Evolutionary conservation across 2,113 vertebrate genomes (phyloP), one percentile per base, ranked within the genome.

Genomic region (Datnioides undecimradiatus): DNA sequence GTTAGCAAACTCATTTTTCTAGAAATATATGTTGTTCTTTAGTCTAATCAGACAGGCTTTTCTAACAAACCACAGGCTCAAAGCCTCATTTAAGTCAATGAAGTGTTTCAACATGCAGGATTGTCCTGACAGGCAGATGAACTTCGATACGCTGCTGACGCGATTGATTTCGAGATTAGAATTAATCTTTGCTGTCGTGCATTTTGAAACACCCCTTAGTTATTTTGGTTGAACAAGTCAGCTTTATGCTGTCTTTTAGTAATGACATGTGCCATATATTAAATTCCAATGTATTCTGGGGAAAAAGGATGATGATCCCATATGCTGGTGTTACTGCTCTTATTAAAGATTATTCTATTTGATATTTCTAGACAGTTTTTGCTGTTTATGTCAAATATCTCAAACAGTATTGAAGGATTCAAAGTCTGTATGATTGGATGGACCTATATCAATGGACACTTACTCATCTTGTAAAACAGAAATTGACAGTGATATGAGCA

Each of bases 71-170:
- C 84, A 74, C 58, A 83, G 87, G 72, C 72, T 82, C 66, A 55
- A 51, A 23, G 36, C 76, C 83, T 90, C 48, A 29, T 75, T 34
- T 60, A 51, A 80, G 54, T 36, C 45, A 34, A 23, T 1, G 27
- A 64, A 77, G 81, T 71, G 75, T 91, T 91, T 90, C 89, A 91
- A 86, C 76, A 87, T 86, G 83, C 86, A 46, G 51, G 43, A 58
- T 55, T 75, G 45, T 63, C 38, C 70, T 33, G 40, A 65, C 45
- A 27, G 38, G 16, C 6, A 60, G 8, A 68, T 55, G n/a, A 11
- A 11, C 3, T 65, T 73, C 17, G 58, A 66, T n/a, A n/a, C 6
- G 27, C 7, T 29, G 17, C 31, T 85, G 55, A 73, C 27, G 14
- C 34, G 48, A 60, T n/a, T 81, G 2, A 57, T 73, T 49, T 52